Evolutionary conservation across 2,797 vertebrate species (phyloP).

Genomic region (Diplodus puntazzo): DNA sequence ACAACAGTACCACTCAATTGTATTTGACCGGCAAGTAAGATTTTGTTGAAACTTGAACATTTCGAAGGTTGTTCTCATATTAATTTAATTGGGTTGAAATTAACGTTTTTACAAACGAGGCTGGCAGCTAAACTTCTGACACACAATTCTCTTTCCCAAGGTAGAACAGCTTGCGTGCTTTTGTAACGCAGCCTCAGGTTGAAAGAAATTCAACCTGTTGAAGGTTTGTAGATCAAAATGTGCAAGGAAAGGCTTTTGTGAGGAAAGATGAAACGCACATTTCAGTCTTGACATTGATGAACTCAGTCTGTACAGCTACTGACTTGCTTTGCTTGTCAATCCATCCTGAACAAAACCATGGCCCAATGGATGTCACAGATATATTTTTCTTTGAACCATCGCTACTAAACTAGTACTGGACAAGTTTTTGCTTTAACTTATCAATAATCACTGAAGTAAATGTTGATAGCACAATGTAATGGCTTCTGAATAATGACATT

Average conservation of each 20-base stretch:
- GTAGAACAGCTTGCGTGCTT: constrained; percentile 9
- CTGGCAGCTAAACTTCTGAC: background rate
- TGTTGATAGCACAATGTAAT: too few relatives aligned
- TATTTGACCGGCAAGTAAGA: background rate
- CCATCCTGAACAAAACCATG: constrained; percentile 30
- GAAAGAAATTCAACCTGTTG: background rate
- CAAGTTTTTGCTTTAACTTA: too few relatives aligned
- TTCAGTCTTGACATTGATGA: constrained; percentile 13
- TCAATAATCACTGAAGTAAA: too few relatives aligned
- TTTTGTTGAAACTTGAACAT: constrained; percentile 9
- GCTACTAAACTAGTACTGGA: too few relatives aligned
- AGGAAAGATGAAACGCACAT: constrained; percentile 10
- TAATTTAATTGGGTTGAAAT: background rate
- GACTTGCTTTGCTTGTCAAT: constrained; percentile 16
- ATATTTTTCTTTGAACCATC: background rate
- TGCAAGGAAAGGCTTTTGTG: constrained; percentile 32
- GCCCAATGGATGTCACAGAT: background rate
- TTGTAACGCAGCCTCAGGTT: background rate
- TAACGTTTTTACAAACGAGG: background rate
- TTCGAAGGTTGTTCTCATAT: constrained; percentile 29
- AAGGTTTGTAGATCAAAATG: constrained; percentile 3
- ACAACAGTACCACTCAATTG: background rate
- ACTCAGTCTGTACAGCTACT: background rate
- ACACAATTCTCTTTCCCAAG: constrained; percentile 21
- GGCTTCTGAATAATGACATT: too few relatives aligned